These are phyloP conservation scores for Seira musarum DNA, from an alignment of 2,888 invertebrate species.

Conservation along the genomic window DNA sequence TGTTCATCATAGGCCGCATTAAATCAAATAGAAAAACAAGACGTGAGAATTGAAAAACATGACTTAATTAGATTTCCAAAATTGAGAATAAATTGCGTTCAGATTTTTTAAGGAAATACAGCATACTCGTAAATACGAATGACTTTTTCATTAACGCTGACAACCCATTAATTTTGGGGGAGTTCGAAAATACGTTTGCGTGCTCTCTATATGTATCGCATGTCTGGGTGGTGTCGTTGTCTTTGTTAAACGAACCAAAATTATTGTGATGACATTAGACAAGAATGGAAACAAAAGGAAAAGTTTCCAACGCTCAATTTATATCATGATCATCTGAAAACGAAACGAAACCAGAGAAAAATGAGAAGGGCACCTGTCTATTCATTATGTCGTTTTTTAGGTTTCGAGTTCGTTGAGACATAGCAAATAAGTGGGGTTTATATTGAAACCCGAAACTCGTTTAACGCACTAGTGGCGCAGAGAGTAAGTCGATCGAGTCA, in stretches of 20 bases:
- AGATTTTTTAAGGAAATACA: no score
- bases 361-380: not conserved
- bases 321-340: constrained; percentile 21
- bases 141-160: not conserved
- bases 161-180: not conserved
- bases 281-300: constrained; percentile 26
- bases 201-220: not conserved
- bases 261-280: constrained; percentile 36
- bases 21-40: not conserved
- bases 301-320: constrained; percentile 42
- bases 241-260: not conserved
- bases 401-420: not conserved
- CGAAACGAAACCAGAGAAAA: not conserved
- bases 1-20: constrained; percentile 45
- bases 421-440: not conserved
- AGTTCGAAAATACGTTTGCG: not conserved
- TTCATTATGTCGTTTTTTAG: constrained; percentile 6
- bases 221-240: not conserved
- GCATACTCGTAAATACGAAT: no score
- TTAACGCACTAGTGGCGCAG: no score
- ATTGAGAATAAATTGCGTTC: no score
- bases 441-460: not conserved
- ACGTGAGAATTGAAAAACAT: constrained; percentile 8
- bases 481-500: no score
- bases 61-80: constrained; percentile 23